Evolutionary conservation across 2,888 invertebrate species (phyloP).

Genomic region (Onthophagus sagittarius): DNA sequence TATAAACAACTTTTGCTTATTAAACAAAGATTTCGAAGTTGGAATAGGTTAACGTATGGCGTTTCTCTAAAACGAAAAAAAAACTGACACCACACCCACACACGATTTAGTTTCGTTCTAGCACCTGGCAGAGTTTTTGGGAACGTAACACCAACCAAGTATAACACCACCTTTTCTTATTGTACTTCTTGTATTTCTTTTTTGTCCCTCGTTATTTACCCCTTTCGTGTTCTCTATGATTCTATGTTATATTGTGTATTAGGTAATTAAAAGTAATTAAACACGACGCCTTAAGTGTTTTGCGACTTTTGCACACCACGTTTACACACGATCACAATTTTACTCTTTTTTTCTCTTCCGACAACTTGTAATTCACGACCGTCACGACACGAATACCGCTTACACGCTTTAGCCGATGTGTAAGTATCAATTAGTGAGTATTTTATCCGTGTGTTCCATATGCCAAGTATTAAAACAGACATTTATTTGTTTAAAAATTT

Average conservation of each 20-base stretch:
- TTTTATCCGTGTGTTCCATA: not conserved
- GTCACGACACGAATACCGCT: not conserved
- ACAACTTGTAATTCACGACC: not conserved
- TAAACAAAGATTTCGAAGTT: not conserved
- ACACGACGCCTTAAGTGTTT: not conserved
- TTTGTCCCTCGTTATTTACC: no score
- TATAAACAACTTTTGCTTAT: not conserved
- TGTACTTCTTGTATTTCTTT: not conserved
- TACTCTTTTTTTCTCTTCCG: not conserved
- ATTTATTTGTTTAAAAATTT: not conserved
- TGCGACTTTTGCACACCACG: not conserved
- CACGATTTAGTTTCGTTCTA: not conserved
- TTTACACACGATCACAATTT: not conserved
- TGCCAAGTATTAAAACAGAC: not conserved
- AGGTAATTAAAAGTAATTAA: not conserved
- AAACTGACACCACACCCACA: not conserved
- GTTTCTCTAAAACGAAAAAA: not conserved
- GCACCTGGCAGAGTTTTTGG: conserved; percentile 8
- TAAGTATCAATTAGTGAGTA: not conserved
- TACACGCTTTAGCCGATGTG: not conserved
- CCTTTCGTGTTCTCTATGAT: not conserved
- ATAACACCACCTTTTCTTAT: not conserved
- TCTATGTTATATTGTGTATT: not conserved
- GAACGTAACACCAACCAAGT: conserved; percentile 2
- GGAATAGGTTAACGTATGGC: not conserved